Base-by-base conservation (phyloP, 2,113 vertebrate species). In the Oenanthe oenanthe region DNA sequence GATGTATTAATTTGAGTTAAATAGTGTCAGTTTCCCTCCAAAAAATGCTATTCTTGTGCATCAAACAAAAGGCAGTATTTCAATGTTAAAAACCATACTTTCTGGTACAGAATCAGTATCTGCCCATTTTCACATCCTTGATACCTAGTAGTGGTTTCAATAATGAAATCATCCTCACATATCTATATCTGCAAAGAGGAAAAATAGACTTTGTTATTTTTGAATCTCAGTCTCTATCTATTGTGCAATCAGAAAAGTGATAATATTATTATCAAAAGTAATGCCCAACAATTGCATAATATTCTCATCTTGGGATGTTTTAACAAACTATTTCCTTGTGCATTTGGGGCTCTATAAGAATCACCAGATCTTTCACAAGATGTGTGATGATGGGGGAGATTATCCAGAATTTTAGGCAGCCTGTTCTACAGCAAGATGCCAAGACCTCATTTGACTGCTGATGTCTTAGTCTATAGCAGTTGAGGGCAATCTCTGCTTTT, bases 231-330 rank as follows among this genome's bases (percentile, higher is more conserved):
- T 62, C 45, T 92, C 65, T 95, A 89, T 88, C 78, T 95, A 89
- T 66, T 86, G 47, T 89, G 91, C 88, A 93, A 97, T 96, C 89
- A 96, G 89, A 95, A 95, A 94, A 81, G 73, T 95, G 85, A 97
- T 95, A 94, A 94, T 50, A 93, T 74, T 84, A 92, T 57, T 75
- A 89, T 71, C 79, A 90, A 87, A 96, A 95, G 96, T 91, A 95
- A 95, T 6, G 18, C 83, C 93, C 66, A 92, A 88, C 77, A 95
- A 91, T 93, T 92, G 91, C 72, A 95, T 95, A 95, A 96, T 54
- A 76, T 92, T 65, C 78, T 83, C 43, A 67, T 9, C 3, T 82
- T 57, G 34, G n/a, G 5, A 34, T 58, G 86, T 86, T 85, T 80
- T 57, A 76, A 57, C 47, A 84, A 43, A 38, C n/a, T 85, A 58